Conservation (phyloP, 2,888 invertebrate species). For the Rhorus exstirpatorius region DNA sequence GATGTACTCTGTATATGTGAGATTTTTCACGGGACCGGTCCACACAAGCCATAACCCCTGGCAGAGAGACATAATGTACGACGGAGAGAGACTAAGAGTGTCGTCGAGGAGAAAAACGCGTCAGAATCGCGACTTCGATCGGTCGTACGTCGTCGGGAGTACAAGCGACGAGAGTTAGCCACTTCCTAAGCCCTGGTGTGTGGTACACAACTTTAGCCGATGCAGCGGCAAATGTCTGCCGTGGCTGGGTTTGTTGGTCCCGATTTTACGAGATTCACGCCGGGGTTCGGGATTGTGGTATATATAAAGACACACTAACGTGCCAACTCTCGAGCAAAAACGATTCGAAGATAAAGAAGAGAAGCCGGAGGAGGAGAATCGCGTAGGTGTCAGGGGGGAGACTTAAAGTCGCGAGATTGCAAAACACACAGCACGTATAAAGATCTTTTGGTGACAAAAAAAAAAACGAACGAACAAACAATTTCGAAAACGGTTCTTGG, state of each 20-base stretch:
- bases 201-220: constrained; percentile 24
- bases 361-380: constrained; percentile 39
- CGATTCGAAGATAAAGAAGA: constrained; percentile 71
- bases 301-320: constrained; percentile 42
- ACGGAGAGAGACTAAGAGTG: constrained; percentile 39
- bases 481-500: neutral
- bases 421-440: constrained; percentile 29
- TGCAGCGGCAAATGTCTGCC: constrained; percentile 52
- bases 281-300: constrained; percentile 30
- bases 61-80: constrained; percentile 45
- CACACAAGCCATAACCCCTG: constrained; percentile 10
- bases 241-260: constrained; percentile 60
- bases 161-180: constrained; percentile 59
- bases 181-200: constrained; percentile 40
- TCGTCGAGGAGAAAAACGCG: constrained; percentile 46
- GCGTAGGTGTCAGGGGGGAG: constrained; percentile 69
- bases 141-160: constrained; percentile 58
- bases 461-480: neutral
- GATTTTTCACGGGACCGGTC: constrained; percentile 45
- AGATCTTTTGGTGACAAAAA: constrained; percentile 4
- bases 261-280: constrained; percentile 72
- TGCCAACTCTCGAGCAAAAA: constrained; percentile 67
- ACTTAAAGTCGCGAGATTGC: constrained; percentile 48
- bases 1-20: constrained; percentile 18
- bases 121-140: constrained; percentile 67